These are phyloP conservation scores for Tangara arthus DNA, from an alignment of 2,797 vertebrate genomes.

Conservation along the genomic window DNA sequence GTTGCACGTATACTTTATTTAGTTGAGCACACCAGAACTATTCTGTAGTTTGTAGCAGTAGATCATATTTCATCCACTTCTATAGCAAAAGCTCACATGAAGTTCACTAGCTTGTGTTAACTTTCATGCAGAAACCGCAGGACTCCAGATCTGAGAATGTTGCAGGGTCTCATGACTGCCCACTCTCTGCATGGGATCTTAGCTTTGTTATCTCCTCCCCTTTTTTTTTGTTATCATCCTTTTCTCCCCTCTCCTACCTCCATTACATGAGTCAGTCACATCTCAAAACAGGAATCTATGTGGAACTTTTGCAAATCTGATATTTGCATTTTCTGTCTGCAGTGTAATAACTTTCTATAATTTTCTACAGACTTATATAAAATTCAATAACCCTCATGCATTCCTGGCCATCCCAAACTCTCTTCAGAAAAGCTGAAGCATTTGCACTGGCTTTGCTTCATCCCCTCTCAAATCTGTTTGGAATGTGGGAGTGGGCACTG, in stretches of 20 bases:
- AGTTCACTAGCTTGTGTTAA: background rate
- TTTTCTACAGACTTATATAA: background rate
- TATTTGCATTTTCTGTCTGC: background rate
- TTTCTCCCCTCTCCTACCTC: background rate
- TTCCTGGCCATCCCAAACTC: background rate
- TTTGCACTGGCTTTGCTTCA: background rate
- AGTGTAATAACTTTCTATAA: background rate
- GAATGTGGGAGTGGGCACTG: background rate
- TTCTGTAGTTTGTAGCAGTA: background rate
- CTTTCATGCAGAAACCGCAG: background rate
- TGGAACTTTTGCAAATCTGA: background rate
- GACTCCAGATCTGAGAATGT: background rate
- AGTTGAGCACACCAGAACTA: background rate
- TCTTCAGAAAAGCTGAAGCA: background rate
- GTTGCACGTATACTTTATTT: background rate
- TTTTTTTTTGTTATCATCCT: background rate
- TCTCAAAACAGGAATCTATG: background rate
- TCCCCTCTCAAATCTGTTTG: background rate
- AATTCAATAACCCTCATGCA: rapidly evolving
- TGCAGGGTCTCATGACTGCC: background rate
- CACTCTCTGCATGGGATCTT: rapidly evolving
- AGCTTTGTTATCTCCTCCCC: background rate
- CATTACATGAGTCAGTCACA: background rate
- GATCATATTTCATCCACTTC: background rate
- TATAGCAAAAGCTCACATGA: background rate